Evolutionary conservation across 2,888 invertebrate genomes (phyloP).

Genomic region (Eupithecia inturbata): DNA sequence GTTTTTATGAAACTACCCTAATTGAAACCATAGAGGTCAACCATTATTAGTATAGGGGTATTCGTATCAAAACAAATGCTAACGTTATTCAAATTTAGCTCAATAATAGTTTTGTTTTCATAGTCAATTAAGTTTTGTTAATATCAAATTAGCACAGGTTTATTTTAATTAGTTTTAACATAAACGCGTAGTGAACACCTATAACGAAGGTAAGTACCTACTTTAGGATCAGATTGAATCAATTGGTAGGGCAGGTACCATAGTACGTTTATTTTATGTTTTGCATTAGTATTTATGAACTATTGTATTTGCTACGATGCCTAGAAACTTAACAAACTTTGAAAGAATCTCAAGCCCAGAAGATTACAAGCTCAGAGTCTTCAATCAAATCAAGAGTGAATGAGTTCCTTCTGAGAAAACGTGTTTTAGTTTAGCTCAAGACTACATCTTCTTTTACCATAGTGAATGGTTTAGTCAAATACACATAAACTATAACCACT

Average conservation of each 20-base stretch:
- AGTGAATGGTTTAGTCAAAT: neutral
- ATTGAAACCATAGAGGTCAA: neutral
- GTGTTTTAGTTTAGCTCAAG: neutral
- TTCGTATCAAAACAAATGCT: neutral
- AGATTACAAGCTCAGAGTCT: neutral
- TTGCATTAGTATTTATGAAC: neutral
- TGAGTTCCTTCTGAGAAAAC: neutral
- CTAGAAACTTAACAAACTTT: neutral
- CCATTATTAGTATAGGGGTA: neutral
- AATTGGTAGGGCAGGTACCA: neutral
- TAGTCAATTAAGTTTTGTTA: constrained; percentile 14
- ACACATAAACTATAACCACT: constrained; percentile 1
- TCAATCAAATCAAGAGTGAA: neutral
- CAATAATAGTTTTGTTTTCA: constrained; percentile 10
- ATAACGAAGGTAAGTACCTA: neutral
- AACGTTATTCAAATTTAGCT: constrained; percentile 7
- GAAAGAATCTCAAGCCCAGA: neutral
- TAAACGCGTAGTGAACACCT: neutral
- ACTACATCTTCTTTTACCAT: neutral
- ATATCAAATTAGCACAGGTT: constrained; percentile 3
- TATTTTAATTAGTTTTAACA: constrained; percentile 5
- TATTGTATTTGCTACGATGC: neutral
- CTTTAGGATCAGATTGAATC: neutral
- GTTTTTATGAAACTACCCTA: neutral
- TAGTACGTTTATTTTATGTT: neutral